A percentile compares a stretch with the other conserved stretches of the same genome.
Evolutionary conservation across 1,140 invertebrate species (phyloP).

Genomic region (Drosophila ambigua): DNA sequence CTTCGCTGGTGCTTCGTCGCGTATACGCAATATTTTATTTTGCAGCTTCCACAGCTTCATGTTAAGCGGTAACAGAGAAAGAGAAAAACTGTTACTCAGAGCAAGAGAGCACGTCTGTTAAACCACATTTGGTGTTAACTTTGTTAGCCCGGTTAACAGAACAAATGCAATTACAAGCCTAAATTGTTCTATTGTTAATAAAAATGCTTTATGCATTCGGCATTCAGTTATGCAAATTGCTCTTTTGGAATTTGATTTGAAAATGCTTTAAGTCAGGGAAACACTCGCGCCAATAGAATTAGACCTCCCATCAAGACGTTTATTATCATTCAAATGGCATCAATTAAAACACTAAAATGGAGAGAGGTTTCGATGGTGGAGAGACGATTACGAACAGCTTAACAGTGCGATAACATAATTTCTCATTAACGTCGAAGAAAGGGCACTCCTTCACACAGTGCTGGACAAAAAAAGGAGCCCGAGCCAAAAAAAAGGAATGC

Average conservation of each 20-base stretch:
- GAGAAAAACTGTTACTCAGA: constrained; percentile 3
- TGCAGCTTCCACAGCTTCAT: constrained; percentile 9
- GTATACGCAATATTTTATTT: constrained; percentile 46
- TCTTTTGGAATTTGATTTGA: constrained; percentile 33
- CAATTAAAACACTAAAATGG: constrained; percentile 3
- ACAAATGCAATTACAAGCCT: constrained; percentile 59
- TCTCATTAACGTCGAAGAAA: constrained; percentile 71
- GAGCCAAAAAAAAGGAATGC: constrained; percentile 19
- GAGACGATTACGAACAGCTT: constrained; percentile 40
- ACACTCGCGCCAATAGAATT: too few species aligned
- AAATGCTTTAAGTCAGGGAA: constrained; percentile 10
- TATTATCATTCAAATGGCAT: neutral
- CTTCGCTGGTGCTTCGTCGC: constrained; percentile 30
- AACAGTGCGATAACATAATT: constrained; percentile 77
- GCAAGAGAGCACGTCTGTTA: neutral
- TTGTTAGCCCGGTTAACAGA: constrained; percentile 7
- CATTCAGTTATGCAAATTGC: constrained; percentile 24
- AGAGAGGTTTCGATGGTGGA: neutral
- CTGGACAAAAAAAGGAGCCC: constrained; percentile 24
- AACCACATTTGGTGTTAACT: constrained; percentile 14
- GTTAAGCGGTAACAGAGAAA: constrained; percentile 15
- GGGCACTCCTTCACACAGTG: constrained; percentile 40
- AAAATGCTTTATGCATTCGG: constrained; percentile 33
- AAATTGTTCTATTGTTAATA: constrained; percentile 43
- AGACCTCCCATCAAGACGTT: neutral